phyloP scores from a whole-genome alignment of 2,113 vertebrate genomes.

The Oceanites oceanicus region DNA sequence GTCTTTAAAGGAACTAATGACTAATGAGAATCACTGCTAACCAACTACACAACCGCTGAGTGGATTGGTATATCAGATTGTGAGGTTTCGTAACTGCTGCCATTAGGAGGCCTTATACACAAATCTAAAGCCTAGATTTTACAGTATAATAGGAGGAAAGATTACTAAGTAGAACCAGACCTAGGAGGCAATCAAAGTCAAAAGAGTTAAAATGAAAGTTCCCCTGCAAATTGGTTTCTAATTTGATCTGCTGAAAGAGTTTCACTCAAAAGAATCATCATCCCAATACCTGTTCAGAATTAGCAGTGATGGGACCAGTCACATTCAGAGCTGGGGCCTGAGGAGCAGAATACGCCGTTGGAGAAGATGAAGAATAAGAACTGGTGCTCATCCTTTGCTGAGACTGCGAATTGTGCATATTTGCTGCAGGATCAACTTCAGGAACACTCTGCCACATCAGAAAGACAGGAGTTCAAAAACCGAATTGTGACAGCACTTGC shows the following conservation, averaged over 20 bases:
- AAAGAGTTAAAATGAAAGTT: neutral
- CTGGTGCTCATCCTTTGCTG: conserved; percentile 73
- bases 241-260: neutral
- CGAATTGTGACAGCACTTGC: neutral
- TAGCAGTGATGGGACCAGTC: conserved; percentile 88
- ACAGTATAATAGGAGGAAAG: neutral
- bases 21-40: neutral
- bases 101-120: neutral
- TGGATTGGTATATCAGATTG: neutral
- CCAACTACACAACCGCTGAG: neutral
- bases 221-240: neutral
- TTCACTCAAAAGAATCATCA: neutral
- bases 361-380: conserved; percentile 73
- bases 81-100: neutral
- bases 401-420: conserved; percentile 78
- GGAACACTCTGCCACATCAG: conserved; percentile 78
- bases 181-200: neutral
- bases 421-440: conserved; percentile 86
- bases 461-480: conserved; percentile 27
- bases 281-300: conserved; percentile 88
- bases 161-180: neutral
- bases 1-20: neutral
- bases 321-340: conserved; percentile 80
- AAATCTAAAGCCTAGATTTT: neutral
- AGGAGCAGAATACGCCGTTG: conserved; percentile 67